Evolutionary conservation across 2,113 vertebrate species (phyloP).

Genomic region (Semnopithecus entellus): DNA sequence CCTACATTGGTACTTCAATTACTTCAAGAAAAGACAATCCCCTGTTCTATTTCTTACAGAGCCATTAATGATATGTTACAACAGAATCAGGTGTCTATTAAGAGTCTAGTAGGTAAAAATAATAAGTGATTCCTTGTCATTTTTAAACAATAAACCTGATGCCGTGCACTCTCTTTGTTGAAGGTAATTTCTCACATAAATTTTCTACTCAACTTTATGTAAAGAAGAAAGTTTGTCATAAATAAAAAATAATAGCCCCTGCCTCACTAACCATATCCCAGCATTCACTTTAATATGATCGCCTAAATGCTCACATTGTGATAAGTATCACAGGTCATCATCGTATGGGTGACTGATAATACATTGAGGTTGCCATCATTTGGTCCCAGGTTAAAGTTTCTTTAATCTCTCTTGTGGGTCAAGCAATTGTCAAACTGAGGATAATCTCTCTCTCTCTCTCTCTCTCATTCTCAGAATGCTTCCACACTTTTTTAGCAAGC

Average conservation of each 20-base stretch:
- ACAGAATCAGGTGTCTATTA: not conserved
- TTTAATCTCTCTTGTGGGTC: not conserved
- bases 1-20: constrained; percentile 60
- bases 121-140: not conserved
- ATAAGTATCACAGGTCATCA: not conserved
- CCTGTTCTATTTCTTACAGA: constrained; percentile 24
- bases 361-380: not conserved
- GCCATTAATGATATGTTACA: not conserved
- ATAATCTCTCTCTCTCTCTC: not conserved
- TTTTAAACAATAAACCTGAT: constrained; percentile 3
- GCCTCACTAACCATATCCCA: not conserved
- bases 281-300: constrained; percentile 1
- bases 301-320: rapidly evolving
- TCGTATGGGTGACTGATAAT: not conserved
- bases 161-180: not conserved
- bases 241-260: not conserved
- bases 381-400: not conserved
- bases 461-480: not conserved
- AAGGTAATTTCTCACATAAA: not conserved
- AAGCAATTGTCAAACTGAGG: not conserved
- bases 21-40: constrained; percentile 53
- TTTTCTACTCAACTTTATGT: not conserved
- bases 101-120: not conserved
- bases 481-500: not conserved
- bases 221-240: not conserved